These are phyloP conservation scores for Autographa pulchrina DNA, from an alignment of 2,888 invertebrate genomes.

Conservation along the genomic window DNA sequence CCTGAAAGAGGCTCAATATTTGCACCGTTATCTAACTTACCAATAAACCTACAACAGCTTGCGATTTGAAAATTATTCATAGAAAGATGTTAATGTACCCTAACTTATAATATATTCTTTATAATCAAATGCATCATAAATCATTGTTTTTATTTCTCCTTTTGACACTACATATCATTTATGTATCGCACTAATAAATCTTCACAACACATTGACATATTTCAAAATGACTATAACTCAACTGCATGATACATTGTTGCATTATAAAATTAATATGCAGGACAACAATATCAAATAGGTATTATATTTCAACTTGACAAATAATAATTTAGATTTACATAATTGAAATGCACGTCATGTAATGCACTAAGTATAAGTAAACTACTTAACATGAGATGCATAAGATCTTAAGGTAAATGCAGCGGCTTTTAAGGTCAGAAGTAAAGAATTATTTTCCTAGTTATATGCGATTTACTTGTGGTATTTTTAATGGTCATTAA, in stretches of 20 bases:
- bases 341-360: constrained; percentile 41
- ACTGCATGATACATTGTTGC: constrained; percentile 1
- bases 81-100: too few species aligned
- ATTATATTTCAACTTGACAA: not conserved
- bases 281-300: not conserved
- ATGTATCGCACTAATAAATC: constrained; percentile 1
- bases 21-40: too few species aligned
- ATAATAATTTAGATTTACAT: constrained; percentile 23
- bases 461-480: not conserved
- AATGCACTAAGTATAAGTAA: constrained; percentile 31
- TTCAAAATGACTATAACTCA: not conserved
- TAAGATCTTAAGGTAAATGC: constrained; percentile 13
- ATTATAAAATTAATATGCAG: not conserved
- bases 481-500: constrained; percentile 14
- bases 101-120: not conserved
- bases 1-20: too few species aligned
- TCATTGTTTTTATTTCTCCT: not conserved
- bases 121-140: not conserved
- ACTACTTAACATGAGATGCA: constrained; percentile 26
- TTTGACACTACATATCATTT: not conserved
- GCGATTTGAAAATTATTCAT: too few species aligned
- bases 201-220: not conserved
- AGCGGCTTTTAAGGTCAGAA: constrained; percentile 11
- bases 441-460: constrained; percentile 11
- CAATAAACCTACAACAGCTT: too few species aligned